Evolutionary conservation across 2,113 vertebrate genomes (phyloP).

Genomic region (Corynorhinus townsendii): DNA sequence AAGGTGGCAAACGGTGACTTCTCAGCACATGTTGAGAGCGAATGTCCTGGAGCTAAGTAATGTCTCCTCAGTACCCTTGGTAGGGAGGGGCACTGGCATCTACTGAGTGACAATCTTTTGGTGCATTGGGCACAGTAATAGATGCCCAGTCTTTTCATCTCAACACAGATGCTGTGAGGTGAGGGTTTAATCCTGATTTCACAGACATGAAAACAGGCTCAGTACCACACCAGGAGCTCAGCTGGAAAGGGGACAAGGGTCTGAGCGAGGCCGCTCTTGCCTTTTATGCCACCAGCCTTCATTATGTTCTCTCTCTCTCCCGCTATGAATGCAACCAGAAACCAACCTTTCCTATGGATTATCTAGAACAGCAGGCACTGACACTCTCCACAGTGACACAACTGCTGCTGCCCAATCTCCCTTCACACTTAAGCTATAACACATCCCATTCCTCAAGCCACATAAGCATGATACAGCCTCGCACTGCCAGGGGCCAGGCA

Average conservation of each 20-base stretch:
- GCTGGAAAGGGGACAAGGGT: neutral
- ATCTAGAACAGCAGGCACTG: neutral
- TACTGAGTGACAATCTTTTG: neutral
- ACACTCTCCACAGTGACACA: neutral
- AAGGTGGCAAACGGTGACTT: neutral
- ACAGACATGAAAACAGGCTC: neutral
- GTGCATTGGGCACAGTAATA: fast-evolving
- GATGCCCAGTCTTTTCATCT: neutral
- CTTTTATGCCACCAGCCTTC: neutral
- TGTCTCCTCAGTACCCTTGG: neutral
- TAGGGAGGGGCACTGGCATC: neutral
- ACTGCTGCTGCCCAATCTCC: neutral
- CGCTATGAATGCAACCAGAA: neutral
- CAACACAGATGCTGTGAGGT: neutral
- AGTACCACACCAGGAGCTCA: fast-evolving
- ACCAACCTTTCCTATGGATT: too few relatives aligned
- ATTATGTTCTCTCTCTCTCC: neutral
- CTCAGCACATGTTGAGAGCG: neutral
- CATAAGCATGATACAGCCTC: too few relatives aligned
- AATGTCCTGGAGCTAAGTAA: neutral
- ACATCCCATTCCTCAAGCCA: fast-evolving
- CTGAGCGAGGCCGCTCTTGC: fast-evolving
- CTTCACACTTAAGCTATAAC: neutral
- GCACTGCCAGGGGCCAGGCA: neutral
- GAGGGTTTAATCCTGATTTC: neutral